Evolutionary conservation across 2,797 vertebrate species (phyloP).

Genomic region (Otus scops): DNA sequence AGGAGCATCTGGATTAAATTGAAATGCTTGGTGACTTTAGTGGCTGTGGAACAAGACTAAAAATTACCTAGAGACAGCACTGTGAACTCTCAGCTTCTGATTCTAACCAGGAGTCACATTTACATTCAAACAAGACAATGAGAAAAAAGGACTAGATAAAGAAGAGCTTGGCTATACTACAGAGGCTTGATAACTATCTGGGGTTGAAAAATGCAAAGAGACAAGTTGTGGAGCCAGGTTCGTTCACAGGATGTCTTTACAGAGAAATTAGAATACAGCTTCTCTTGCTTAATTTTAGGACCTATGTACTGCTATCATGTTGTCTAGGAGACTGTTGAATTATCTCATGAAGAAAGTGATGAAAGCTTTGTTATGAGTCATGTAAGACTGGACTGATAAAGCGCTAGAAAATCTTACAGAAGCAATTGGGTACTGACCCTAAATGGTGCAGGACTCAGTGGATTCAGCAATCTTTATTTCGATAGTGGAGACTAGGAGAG

Average conservation of each 20-base stretch:
- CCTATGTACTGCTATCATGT: background rate
- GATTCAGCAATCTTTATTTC: background rate
- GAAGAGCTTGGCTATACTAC: background rate
- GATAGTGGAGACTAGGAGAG: background rate
- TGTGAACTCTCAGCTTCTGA: background rate
- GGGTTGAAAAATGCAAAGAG: background rate
- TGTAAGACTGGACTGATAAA: background rate
- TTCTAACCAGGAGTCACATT: background rate
- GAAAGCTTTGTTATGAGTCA: background rate
- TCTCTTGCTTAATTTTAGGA: background rate
- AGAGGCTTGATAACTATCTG: background rate
- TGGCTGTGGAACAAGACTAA: background rate
- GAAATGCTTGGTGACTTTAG: background rate
- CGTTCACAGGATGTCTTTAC: background rate
- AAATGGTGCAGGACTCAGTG: background rate
- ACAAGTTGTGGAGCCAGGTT: background rate
- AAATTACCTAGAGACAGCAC: background rate
- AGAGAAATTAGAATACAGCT: background rate
- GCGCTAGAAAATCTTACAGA: background rate
- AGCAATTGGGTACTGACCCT: background rate
- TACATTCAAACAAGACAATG: background rate
- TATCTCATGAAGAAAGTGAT: background rate
- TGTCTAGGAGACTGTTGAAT: conserved; percentile 1
- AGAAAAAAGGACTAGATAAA: background rate
- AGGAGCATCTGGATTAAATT: background rate